These are phyloP conservation scores for Globodera rostochiensis DNA, from an alignment of 1,140 invertebrate species.

Conservation along the genomic window DNA sequence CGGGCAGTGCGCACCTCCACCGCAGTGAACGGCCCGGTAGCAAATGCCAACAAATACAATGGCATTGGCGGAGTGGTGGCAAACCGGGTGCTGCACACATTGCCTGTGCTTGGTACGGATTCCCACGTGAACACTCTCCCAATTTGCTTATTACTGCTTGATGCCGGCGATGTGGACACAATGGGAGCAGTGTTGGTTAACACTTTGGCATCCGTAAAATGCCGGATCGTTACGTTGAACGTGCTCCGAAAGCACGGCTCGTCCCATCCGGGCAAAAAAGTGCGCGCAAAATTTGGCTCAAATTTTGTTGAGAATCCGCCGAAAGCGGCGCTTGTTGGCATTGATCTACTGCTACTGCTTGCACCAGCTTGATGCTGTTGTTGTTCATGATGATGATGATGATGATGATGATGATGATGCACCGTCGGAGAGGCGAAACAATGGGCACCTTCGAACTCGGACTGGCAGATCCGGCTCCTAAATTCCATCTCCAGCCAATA, in stretches of 20 bases:
- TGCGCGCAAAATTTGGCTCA: conserved; percentile 86
- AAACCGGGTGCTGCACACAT: conserved; percentile 56
- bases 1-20: conserved; percentile 53
- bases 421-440: conserved; percentile 36
- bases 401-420: neutral
- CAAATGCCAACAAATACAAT: conserved; percentile 68
- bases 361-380: neutral
- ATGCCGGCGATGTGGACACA: neutral
- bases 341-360: conserved; percentile 22
- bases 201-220: conserved; percentile 42
- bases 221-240: conserved; percentile 71
- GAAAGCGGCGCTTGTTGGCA: conserved; percentile 30
- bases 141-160: too few relatives aligned
- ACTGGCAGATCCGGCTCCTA: conserved; percentile 57
- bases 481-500: conserved; percentile 61
- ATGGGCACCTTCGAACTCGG: conserved; percentile 51
- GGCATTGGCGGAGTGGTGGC: conserved; percentile 68
- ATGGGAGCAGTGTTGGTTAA: conserved; percentile 48
- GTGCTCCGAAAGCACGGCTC: conserved; percentile 88
- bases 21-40: conserved; percentile 53
- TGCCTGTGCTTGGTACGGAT: neutral
- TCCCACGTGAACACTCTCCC: neutral
- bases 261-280: conserved; percentile 93
- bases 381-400: neutral
- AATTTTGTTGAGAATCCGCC: conserved; percentile 81